Base-by-base conservation (phyloP, 2,113 vertebrate genomes). In the Leptobrachium ailaonicum region DNA sequence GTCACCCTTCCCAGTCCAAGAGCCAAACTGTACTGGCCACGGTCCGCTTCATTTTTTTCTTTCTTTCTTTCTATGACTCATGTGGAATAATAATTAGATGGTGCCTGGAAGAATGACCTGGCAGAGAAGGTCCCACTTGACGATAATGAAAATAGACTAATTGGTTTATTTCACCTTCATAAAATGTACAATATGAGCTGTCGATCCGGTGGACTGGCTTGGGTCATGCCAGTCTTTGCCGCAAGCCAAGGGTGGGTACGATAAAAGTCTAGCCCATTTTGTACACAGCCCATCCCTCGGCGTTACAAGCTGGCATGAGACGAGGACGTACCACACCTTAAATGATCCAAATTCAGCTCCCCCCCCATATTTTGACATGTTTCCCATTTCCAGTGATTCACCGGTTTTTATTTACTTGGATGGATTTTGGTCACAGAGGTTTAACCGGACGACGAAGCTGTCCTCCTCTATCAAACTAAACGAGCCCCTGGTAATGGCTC, bases 281-380 rank as follows among this genome's bases (percentile, higher is more conserved):
- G 72, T 83, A 82, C 73, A 54, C 84, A 85, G 85, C 88, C 84
- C 89, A 90, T 13, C 82, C 81, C 80, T 82, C 83, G 79, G 75
- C 87, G 76, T 88, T 87, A 86, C 41, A 42, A 85, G 81, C 85
- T 88, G 85, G 89, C 89, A 85, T 79, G 79, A 87, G 85, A 88
- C 88, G 88, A 87, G 73, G 86, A 79, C 82, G 88, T 82, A 88
- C 91, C 91, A 91, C 91, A 90, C 90, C 90, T 93, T 88, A 89
- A 91, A 91, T 90, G 88, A 91, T 87, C 82, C 70, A 86, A 88
- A 91, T 91, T 90, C 90, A 88, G 20, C 20, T 32, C 20, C 20
- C 20, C 20, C 20, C 20, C 20, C 86, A 85, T 88, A 82, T 88
- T 88, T 88, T 89, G 90, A 90, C 85, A 81, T 79, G 69, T 79